A percentile compares a stretch with the other conserved stretches of the same genome.
Conservation (phyloP, 2,113 vertebrate genomes). For the Petaurus breviceps region DNA sequence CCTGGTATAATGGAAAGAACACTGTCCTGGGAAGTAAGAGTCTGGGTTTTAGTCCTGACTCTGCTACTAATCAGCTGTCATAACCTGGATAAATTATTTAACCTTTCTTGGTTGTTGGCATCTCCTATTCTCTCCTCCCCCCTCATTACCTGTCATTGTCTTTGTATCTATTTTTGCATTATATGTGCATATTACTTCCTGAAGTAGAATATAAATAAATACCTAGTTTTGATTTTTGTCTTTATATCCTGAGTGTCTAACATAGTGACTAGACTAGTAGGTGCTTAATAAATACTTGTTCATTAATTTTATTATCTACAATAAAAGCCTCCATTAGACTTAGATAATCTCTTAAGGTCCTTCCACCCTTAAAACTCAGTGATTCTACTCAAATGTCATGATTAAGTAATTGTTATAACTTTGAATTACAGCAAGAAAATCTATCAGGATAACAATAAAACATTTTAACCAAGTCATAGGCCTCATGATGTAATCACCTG, state of each 20-base stretch:
- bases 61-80: not conserved
- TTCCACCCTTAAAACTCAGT: not conserved
- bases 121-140: not conserved
- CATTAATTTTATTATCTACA: not conserved
- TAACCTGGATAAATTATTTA: not conserved
- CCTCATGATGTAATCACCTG: not conserved
- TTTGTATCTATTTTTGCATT: not conserved
- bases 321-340: not conserved
- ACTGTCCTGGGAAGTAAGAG: not conserved
- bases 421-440: not conserved
- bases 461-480: not conserved
- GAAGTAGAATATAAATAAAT: not conserved
- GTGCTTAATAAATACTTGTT: not conserved
- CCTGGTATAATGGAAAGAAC: not conserved
- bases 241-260: not conserved
- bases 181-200: not conserved
- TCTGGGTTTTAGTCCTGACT: not conserved
- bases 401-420: not conserved
- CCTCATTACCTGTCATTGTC: not conserved
- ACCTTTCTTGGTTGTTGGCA: not conserved
- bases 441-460: not conserved
- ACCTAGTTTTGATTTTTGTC: not conserved
- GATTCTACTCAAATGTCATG: not conserved
- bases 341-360: not conserved
- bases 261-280: not conserved